Conservation (phyloP, 2,888 invertebrate species). For the Callyntrura sp. region DNA sequence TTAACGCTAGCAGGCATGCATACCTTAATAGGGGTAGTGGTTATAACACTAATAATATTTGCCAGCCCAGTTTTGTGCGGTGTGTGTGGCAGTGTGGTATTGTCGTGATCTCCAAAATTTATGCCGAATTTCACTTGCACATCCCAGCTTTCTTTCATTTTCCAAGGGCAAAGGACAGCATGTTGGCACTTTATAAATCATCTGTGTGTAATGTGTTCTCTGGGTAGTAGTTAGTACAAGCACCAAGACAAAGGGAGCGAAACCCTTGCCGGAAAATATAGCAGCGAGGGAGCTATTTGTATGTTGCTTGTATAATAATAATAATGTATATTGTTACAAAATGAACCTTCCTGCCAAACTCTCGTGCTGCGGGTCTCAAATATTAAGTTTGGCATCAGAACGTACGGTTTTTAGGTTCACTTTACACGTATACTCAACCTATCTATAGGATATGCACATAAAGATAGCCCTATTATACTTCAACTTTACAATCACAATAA, state of each 20-base stretch:
- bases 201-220: conserved; percentile 40
- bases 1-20: neutral
- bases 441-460: neutral
- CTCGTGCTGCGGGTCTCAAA: conserved; percentile 42
- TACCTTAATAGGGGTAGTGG: neutral
- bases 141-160: conserved; percentile 29
- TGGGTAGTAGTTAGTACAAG: neutral
- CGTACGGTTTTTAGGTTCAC: conserved; percentile 20
- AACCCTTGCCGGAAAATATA: too few species aligned
- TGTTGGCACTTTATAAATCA: conserved; percentile 69
- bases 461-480: neutral
- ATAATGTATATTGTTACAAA: neutral
- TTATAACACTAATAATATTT: too few species aligned
- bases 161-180: conserved; percentile 52
- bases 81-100: conserved; percentile 21
- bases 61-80: neutral
- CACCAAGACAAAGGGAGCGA: too few species aligned
- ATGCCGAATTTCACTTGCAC: conserved; percentile 37
- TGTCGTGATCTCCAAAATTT: conserved; percentile 36
- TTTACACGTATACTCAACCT: neutral
- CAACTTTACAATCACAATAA: conserved; percentile 11
- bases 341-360: conserved; percentile 33
- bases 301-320: too few species aligned
- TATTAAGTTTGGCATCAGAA: conserved; percentile 51
- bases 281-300: too few species aligned